A percentile compares a stretch with the other conserved stretches of the same genome.
These are phyloP conservation scores for Eriocheir sinensis DNA, from an alignment of 1,140 invertebrate genomes.

Conservation along the genomic window DNA sequence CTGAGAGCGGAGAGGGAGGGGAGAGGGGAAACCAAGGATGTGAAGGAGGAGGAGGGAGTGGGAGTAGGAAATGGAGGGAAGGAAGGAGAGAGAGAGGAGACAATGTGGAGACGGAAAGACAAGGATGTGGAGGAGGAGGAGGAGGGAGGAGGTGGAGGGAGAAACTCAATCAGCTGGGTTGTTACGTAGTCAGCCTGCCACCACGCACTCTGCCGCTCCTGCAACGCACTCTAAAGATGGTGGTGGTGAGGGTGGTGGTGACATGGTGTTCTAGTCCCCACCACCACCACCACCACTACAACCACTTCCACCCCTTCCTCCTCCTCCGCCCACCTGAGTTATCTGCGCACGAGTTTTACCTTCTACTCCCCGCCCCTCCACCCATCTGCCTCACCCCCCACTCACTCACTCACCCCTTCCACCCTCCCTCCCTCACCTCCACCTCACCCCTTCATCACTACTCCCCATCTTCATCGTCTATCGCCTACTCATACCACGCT, in stretches of 20 bases:
- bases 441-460: background rate
- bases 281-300: background rate
- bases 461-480: background rate
- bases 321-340: background rate
- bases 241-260: background rate
- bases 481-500: too few relatives aligned
- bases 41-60: background rate
- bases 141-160: background rate
- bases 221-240: background rate
- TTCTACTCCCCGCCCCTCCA: background rate
- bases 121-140: background rate
- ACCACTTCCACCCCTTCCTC: background rate
- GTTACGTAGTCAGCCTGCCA: slow-evolving; percentile 26
- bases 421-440: background rate
- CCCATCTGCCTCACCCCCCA: background rate
- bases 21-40: background rate
- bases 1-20: background rate
- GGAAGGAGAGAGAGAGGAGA: background rate
- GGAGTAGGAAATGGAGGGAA: background rate
- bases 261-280: background rate
- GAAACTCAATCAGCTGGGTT: slow-evolving; percentile 39
- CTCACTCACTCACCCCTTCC: background rate
- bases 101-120: background rate
- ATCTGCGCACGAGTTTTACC: background rate
- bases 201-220: background rate